A percentile compares a stretch with the other conserved stretches of the same genome.
These are phyloP conservation scores for Peromyscus eremicus DNA, from an alignment of 2,797 vertebrate species.

Conservation along the genomic window DNA sequence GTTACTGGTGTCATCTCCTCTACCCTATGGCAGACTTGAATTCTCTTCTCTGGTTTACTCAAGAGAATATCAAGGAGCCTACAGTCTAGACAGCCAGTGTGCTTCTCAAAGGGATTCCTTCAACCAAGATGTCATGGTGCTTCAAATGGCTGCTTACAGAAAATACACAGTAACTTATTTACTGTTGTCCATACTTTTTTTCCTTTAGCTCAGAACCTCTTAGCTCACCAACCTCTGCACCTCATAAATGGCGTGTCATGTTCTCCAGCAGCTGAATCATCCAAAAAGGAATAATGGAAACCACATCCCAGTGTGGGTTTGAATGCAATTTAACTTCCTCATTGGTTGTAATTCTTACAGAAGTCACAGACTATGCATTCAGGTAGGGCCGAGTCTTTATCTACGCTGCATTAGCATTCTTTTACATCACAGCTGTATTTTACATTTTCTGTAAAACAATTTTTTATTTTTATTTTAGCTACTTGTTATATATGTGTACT, in stretches of 20 bases:
- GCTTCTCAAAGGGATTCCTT: neutral
- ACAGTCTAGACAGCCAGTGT: neutral
- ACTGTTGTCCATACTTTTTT: constrained; percentile 1
- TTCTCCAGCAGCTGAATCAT: constrained; percentile 55
- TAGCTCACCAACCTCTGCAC: constrained; percentile 58
- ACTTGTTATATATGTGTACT: neutral
- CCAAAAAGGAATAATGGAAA: constrained; percentile 72
- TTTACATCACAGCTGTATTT: neutral
- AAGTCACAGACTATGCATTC: neutral
- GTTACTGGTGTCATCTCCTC: neutral
- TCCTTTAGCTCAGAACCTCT: constrained; percentile 22
- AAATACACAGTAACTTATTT: constrained; percentile 12
- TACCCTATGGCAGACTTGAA: neutral
- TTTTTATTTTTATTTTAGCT: neutral
- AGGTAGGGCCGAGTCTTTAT: neutral
- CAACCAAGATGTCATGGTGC: neutral
- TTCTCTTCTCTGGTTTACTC: neutral
- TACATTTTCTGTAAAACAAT: neutral
- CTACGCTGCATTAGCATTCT: neutral
- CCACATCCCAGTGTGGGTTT: constrained; percentile 38
- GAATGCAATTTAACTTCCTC: constrained; percentile 17
- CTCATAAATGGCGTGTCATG: constrained; percentile 60
- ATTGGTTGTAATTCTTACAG: neutral
- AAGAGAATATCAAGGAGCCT: neutral
- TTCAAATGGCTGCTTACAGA: neutral